Conservation (phyloP, 2,888 invertebrate species). For the Linyphia triangularis region DNA sequence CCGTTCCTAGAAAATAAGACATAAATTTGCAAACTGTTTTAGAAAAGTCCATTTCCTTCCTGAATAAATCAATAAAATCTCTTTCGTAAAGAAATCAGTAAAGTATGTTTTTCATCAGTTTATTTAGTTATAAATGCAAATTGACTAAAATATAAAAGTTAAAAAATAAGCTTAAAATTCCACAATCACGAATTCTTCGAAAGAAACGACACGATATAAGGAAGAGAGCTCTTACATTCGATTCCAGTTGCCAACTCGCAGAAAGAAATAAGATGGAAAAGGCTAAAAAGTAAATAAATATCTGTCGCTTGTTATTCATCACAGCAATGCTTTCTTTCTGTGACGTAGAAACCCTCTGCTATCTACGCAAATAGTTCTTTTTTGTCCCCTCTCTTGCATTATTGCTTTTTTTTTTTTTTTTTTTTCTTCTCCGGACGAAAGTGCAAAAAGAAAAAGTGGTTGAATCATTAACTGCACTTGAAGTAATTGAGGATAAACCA, state of each 20-base stretch:
- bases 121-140: too few relatives aligned
- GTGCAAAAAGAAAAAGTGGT: constrained; percentile 15
- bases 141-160: too few relatives aligned
- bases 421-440: not conserved
- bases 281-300: constrained; percentile 41
- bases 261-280: constrained; percentile 10
- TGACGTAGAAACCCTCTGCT: constrained; percentile 11
- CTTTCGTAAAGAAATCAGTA: too few relatives aligned
- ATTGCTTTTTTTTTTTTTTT: too few relatives aligned
- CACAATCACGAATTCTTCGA: not conserved
- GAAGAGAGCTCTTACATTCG: not conserved
- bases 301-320: constrained; percentile 57
- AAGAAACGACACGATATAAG: not conserved
- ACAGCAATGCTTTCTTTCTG: constrained; percentile 24
- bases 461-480: constrained; percentile 68
- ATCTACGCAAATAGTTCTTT: constrained; percentile 7
- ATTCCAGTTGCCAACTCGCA: constrained; percentile 14
- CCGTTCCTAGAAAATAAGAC: too few relatives aligned
- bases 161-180: too few relatives aligned
- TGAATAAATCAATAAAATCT: too few relatives aligned
- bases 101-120: too few relatives aligned
- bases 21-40: too few relatives aligned
- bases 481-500: constrained; percentile 67
- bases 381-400: not conserved
- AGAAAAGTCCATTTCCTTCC: too few relatives aligned